Base-by-base conservation (phyloP, 2,113 vertebrate genomes). In the Nycticebus coucang region DNA sequence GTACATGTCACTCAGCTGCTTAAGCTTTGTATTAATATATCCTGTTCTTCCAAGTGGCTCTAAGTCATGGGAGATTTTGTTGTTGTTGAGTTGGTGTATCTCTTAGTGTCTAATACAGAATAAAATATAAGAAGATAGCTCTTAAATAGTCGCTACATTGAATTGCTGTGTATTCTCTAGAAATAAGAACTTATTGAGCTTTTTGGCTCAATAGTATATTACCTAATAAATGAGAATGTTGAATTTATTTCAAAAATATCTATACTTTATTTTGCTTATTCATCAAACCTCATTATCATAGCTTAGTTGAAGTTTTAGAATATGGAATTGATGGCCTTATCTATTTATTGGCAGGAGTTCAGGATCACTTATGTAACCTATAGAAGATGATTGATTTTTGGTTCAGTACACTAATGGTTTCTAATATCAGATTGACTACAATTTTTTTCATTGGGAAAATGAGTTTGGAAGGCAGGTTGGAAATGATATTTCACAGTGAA, bases 101-200 rank as follows among this genome's bases (percentile, higher is more conserved):
- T 35, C 26, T 72, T 59, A 71, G 30, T 15, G 50, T 53, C 19
- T 89, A 85, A 64, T 53, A 22, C 35, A 77, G 6, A 79, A 18
- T 33, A 91, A 10, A 74, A 37, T 18, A 80, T 21, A 60, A 22
- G 26, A 68, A 80, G 5, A 21, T 0, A 33, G 80, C n/a, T 2
- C 77, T 5, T 62, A 64, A 41, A 50, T 83, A 66, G 79, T 30
- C 93, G 30, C 17, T 72, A 14, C 10, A 9, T 37, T 91, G 57
- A 71, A 74, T 41, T 72, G 17, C 41, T 87, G 8, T 72, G n/a
- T 80, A 33, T 93, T 95, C 89, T 94, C 41, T 87, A 33, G 12
- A 94, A 94, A n/a, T 87, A 33, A 94, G 69, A 92, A 22, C 35
- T 41, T 74, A n/a, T 3, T 24, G 33, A 55, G 11, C 4, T 28